Evolutionary conservation across 2,888 invertebrate genomes (phyloP).

Genomic region (Metallyticus violacea): DNA sequence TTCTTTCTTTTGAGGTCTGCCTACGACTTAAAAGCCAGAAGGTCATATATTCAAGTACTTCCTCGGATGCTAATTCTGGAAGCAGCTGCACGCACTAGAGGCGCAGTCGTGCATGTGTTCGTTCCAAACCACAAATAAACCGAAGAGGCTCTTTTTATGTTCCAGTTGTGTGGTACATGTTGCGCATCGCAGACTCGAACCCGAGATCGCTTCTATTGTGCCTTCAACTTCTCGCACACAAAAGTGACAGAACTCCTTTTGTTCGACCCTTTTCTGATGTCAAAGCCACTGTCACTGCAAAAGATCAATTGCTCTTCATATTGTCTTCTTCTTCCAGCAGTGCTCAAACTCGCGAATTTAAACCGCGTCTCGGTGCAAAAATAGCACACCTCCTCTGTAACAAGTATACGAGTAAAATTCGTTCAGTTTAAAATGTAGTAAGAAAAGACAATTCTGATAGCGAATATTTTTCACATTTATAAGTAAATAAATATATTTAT

Average conservation of each 20-base stretch:
- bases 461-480: no score
- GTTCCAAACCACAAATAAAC: neutral
- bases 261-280: neutral
- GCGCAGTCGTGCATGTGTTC: neutral
- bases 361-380: neutral
- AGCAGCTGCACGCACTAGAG: neutral
- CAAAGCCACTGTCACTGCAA: neutral
- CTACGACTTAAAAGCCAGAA: no score
- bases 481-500: no score
- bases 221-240: neutral
- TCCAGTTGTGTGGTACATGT: neutral
- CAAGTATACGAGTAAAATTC: no score
- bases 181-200: neutral
- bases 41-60: no score
- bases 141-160: no score
- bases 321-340: neutral
- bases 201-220: neutral
- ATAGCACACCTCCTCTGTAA: no score
- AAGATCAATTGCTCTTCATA: neutral
- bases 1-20: no score
- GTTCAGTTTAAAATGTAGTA: no score
- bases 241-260: neutral
- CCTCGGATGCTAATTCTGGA: no score
- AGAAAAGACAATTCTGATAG: no score
- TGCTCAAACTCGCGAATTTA: neutral